A percentile compares a stretch with the other conserved stretches of the same genome.
Evolutionary conservation across 2,113 vertebrate genomes (phyloP).

Genomic region (Neodon shergylaensis): DNA sequence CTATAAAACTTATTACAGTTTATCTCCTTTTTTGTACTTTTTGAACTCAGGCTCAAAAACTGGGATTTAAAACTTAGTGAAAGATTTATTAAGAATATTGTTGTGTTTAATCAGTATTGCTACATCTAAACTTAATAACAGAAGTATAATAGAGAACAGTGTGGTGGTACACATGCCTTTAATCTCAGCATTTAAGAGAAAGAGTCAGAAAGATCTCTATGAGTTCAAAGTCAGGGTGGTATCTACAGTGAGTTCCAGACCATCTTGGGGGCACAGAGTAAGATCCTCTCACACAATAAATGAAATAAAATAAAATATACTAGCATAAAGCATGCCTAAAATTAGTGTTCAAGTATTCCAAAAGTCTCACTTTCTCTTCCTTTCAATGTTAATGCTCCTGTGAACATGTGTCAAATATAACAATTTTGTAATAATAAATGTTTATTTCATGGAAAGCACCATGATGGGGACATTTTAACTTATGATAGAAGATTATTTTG

Average conservation of each 20-base stretch:
- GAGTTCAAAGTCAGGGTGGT: background rate
- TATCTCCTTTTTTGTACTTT: background rate
- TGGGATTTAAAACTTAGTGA: background rate
- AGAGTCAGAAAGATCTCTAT: background rate
- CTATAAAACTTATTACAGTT: background rate
- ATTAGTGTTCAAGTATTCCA: slow-evolving; percentile 21
- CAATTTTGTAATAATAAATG: background rate
- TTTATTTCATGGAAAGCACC: background rate
- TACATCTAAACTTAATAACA: slow-evolving; percentile 2
- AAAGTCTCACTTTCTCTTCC: background rate
- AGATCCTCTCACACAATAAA: background rate
- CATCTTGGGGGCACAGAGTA: background rate
- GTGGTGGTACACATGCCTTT: background rate
- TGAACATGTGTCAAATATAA: background rate
- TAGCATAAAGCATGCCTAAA: background rate
- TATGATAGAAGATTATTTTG: background rate
- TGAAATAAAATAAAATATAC: background rate
- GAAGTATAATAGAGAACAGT: background rate
- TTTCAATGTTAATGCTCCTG: background rate
- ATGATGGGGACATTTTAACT: background rate
- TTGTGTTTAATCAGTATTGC: background rate
- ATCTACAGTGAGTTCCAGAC: background rate
- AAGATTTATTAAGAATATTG: background rate
- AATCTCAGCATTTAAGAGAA: background rate
- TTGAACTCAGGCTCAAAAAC: slow-evolving; percentile 4